A percentile compares a stretch with the other conserved stretches of the same genome.
Conservation (phyloP, 2,113 vertebrate species). For the Merops nubicus region DNA sequence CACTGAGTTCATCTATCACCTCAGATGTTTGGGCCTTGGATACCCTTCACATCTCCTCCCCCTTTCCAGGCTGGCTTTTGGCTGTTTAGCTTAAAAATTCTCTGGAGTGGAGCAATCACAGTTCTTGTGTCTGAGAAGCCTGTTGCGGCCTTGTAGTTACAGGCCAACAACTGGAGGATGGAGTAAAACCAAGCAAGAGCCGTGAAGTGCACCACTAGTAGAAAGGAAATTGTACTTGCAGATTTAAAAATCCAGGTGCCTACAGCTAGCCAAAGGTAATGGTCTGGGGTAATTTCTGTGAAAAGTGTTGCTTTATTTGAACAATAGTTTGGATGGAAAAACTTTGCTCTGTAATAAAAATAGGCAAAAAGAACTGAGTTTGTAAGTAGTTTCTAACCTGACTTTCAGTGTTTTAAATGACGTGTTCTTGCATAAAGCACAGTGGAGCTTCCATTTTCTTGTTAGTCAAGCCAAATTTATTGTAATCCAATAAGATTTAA, state of each 20-base stretch:
- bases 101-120: not conserved
- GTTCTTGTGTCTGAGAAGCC: not conserved
- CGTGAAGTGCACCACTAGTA: not conserved
- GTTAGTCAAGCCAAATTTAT: conserved; percentile 32
- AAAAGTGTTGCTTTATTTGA: not conserved
- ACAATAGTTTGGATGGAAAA: not conserved
- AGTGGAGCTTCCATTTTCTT: conserved; percentile 3
- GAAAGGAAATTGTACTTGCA: conserved; percentile 14
- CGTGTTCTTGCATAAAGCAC: not conserved
- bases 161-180: not conserved
- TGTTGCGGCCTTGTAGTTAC: not conserved
- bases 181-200: not conserved
- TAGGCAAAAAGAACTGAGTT: not conserved
- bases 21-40: not conserved
- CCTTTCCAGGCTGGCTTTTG: not conserved
- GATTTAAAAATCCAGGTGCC: conserved; percentile 7
- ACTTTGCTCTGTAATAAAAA: not conserved
- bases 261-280: not conserved
- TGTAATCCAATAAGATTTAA: conserved; percentile 46
- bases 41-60: not conserved
- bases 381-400: not conserved
- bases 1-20: not conserved
- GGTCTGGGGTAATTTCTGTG: not conserved
- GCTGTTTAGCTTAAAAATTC: not conserved
- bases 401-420: not conserved